Evolutionary conservation across 2,888 invertebrate species (phyloP).

Genomic region (Colletes collaris): DNA sequence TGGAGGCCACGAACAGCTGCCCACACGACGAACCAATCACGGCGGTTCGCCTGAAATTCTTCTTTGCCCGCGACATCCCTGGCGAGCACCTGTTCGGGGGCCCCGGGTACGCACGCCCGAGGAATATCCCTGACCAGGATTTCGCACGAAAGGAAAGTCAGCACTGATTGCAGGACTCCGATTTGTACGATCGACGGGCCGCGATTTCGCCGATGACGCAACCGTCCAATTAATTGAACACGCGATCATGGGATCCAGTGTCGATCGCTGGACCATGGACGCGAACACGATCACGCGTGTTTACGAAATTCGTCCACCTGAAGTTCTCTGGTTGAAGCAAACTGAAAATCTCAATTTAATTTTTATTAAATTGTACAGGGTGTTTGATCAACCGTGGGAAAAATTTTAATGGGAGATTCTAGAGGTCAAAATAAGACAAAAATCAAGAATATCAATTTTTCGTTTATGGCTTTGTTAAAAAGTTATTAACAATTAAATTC

Average conservation of each 20-base stretch:
- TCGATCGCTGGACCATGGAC: too few relatives aligned
- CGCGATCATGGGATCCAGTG: background rate
- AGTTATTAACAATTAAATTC: too few relatives aligned
- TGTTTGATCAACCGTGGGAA: too few relatives aligned
- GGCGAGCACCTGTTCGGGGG: constrained; percentile 60
- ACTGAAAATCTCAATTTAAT: too few relatives aligned
- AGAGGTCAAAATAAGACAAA: too few relatives aligned
- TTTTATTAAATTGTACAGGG: too few relatives aligned
- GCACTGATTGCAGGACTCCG: constrained; percentile 52
- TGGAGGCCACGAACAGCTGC: constrained; percentile 70
- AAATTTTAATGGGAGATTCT: too few relatives aligned
- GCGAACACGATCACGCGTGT: too few relatives aligned
- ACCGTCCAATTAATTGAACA: constrained; percentile 26
- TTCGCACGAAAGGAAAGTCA: constrained; percentile 57
- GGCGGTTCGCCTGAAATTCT: constrained; percentile 68
- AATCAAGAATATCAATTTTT: too few relatives aligned
- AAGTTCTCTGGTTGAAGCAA: too few relatives aligned
- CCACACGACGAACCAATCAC: constrained; percentile 71
- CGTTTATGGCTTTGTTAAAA: too few relatives aligned
- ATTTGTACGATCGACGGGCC: constrained; percentile 46
- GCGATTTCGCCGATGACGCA: constrained; percentile 35
- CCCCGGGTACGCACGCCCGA: constrained; percentile 29
- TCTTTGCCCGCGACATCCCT: constrained; percentile 66
- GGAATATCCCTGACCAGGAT: constrained; percentile 69
- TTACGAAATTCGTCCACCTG: too few relatives aligned